Evolutionary conservation across 37 sponge, comb jelly and placozoan genomes (phyloP).

Genomic region (Haliclona indistincta): DNA sequence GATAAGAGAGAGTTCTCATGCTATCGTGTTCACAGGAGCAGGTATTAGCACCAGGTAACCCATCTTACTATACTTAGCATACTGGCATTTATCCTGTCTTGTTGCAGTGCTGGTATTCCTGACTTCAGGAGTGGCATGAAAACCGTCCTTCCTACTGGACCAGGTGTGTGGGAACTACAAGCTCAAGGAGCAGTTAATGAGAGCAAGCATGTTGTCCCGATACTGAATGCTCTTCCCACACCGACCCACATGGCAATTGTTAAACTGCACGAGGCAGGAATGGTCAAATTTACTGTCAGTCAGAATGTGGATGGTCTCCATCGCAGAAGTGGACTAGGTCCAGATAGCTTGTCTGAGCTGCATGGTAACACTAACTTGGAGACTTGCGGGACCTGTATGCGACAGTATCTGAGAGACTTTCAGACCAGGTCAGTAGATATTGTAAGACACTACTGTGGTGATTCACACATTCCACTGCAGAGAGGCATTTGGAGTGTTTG

Average conservation of each 20-base stretch:
- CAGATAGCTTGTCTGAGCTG: slow-evolving; percentile 74
- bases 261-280: slow-evolving; percentile 70
- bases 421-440: slow-evolving; percentile 52
- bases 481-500: slow-evolving; percentile 49
- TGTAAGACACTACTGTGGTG: neutral
- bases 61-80: neutral
- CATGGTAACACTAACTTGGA: slow-evolving; percentile 95
- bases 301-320: slow-evolving; percentile 92
- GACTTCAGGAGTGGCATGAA: slow-evolving; percentile 92
- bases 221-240: slow-evolving; percentile 74
- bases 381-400: slow-evolving; percentile 67
- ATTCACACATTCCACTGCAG: too few relatives aligned
- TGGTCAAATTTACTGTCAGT: slow-evolving; percentile 76
- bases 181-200: slow-evolving; percentile 37
- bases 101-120: slow-evolving; percentile 75
- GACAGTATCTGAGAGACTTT: slow-evolving; percentile 87
- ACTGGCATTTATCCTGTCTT: neutral
- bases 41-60: slow-evolving; percentile 86
- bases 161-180: slow-evolving; percentile 86
- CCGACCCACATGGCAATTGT: slow-evolving; percentile 86
- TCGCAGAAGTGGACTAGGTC: slow-evolving; percentile 73
- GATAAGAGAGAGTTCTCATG: slow-evolving; percentile 57
- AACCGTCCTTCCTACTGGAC: slow-evolving; percentile 89
- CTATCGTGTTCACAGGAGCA: slow-evolving; percentile 85
- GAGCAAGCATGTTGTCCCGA: neutral